Evolutionary conservation across 2,888 invertebrate genomes (phyloP), one percentile per base, ranked within the genome.

Genomic region (Ophion costatus): DNA sequence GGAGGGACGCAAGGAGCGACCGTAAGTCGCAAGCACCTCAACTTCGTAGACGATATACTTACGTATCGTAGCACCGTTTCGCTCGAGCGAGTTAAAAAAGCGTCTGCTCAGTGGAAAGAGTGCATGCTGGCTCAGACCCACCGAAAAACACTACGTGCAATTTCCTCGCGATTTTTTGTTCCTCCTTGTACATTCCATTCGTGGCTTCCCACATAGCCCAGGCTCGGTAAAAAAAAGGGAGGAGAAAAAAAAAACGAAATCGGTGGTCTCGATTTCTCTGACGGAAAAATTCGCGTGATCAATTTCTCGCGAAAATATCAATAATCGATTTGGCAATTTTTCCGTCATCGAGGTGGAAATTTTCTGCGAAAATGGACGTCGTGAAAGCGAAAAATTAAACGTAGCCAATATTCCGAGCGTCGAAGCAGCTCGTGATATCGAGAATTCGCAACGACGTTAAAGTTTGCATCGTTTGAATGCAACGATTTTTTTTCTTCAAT

Each of bases 181-280:
- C 10, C 74, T n/a, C 4, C 77, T 78, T 69, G 78, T 57, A 84
- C 67, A 84, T 84, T 81, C 74, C 63, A 38, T 77, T 84, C 81
- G 66, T 77, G 73, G 69, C 17, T 56, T 69, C 59, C 45, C 57
- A 84, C 33, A 74, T 80, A 64, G 76, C 64, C 38, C 66, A 51
- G 61, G 51, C 57, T 33, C 64, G 33, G 17, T 75, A 17, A n/a
- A 64, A n/a, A 63, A 63, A 6, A 38, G 4, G 4, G 29, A 29
- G 29, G 3, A 4, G 4, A 17, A 14, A 5, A 14, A 51, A 17
- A 17, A 14, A 51, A 51, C 4, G 17, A 17, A 51, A 17, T 17
- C 17, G 17, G 11, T 38, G 20, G 11, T 9, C 70, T 38, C 67
- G 38, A 11, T 33, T 10, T 17, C 22, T 29, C 4, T 24, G 17